Evolutionary conservation across 2,888 invertebrate genomes (phyloP), one percentile per base, ranked within the genome.

Genomic region (Thereva nobilitata): DNA sequence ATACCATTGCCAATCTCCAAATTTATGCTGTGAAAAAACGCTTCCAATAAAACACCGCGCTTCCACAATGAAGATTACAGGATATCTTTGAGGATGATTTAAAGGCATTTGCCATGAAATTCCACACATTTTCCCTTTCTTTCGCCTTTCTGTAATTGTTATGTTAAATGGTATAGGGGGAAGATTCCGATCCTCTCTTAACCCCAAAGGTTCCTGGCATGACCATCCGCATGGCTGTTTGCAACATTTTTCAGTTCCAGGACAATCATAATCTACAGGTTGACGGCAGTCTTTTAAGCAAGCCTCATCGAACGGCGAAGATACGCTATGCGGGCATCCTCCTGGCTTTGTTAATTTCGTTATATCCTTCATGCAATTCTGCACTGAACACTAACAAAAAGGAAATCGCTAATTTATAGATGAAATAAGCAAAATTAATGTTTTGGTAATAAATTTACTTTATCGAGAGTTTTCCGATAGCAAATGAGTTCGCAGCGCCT

Each of bases 31-130:
- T 53, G 86, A 83, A 73, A 87, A 90, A 61, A 86, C 83, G 0
- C 86, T 85, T 0, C 90, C 90, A 8, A 87, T 80, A 72, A 89
- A 87, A 71, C 88, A 89, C 64, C 90, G 86, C 72, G 88, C 88
- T 77, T 91, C 89, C 2, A 91, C 78, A 12, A 89, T 77, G 73
- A 86, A 89, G 40, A 87, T 76, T 0, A 85, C 78, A 4, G 72
- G 72, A 7, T 67, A 59, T 37, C 68, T 68, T 9, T 69, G 35
- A 8, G 61, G 50, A 42, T 57, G 49, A 34, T 64, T 66, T 6
- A 64, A 42, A 23, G 57, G 61, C 35, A 70, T 67, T 34, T 71
- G 59, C 70, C 70, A 71, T 5, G 67, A 64, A 38, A 71, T 67
- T 37, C 66, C 67, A 23, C 67, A 66, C 45, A 49, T 68, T 59